Evolutionary conservation across 2,797 vertebrate genomes (phyloP), one percentile per base, ranked within the genome.

Genomic region (Eleutherodactylus coqui): DNA sequence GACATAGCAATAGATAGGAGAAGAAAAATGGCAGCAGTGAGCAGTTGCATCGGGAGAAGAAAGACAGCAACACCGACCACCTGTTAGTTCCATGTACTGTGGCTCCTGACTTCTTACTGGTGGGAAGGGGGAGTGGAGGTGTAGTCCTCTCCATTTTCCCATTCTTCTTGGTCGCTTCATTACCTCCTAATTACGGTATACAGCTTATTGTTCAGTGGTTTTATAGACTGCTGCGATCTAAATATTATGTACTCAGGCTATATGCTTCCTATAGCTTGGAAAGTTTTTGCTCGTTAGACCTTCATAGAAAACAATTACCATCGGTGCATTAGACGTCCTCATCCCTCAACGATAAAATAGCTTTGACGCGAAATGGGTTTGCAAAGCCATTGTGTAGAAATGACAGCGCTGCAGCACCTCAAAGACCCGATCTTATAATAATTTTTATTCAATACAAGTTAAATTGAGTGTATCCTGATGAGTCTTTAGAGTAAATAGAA

Each of bases 281-380:
- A 60, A 60, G 58, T 4, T 60, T 60, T 2, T 29, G 11, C 60
- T 7, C 4, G 10, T 38, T 70, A 38, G 19, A 70, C 67, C 67
- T 77, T 77, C 32, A n/a, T 38, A 62, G 47, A 34, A 60, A 34
- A 60, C 53, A 76, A 60, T 83, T 84, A 62, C 73, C 36, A 32
- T 62, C 21, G 21, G 53, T 38, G 43, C 72, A 67, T 76, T 84
- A 49, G 21, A 38, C 13, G 27, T 19, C 41, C 75, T 84, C 43
- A 51, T 64, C 82, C 34, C 14, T 62, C 13, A 49, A 8, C 67
- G 21, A 60, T 76, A 64, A 69, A 60, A 64, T 47, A 29, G 75
- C 62, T 85, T 53, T 70, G 72, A 84, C 43, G n/a, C 43, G 16
- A 13, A 24, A 77, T 64, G 83, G 36, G 67, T 29, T 78, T 78